A percentile compares a stretch with the other conserved stretches of the same genome.
Conservation (phyloP, 2,113 vertebrate species). For the Merops nubicus region DNA sequence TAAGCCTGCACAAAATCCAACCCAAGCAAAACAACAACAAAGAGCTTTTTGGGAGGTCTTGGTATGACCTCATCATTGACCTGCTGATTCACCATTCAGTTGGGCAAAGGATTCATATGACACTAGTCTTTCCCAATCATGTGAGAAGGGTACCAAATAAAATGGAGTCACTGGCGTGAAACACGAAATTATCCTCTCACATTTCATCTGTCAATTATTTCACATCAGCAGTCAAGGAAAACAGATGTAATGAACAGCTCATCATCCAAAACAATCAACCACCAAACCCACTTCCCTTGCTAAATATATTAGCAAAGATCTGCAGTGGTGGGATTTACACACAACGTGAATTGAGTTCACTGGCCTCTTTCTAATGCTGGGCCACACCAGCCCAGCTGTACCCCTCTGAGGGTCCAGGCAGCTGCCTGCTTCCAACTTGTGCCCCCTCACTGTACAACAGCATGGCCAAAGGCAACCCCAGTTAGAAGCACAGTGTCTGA, state of each 20-base stretch:
- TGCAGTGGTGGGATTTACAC: background rate
- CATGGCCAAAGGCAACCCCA: background rate
- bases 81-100: conserved; percentile 33
- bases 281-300: background rate
- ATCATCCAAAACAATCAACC: conserved; percentile 56
- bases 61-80: conserved; percentile 29
- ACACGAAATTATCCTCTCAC: conserved; percentile 56
- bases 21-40: conserved; percentile 18
- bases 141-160: conserved; percentile 42
- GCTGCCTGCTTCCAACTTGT: fast-evolving
- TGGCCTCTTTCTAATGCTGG: background rate
- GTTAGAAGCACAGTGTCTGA: background rate
- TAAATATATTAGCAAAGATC: conserved; percentile 1
- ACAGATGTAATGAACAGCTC: conserved; percentile 57
- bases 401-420: background rate
- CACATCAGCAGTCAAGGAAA: conserved; percentile 58
- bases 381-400: background rate
- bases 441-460: background rate
- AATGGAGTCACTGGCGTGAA: conserved; percentile 50
- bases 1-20: background rate
- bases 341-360: background rate
- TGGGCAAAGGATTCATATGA: background rate
- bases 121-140: conserved; percentile 1
- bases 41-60: background rate
- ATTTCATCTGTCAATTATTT: conserved; percentile 66